Evolutionary conservation across 2,797 vertebrate species (phyloP).

Genomic region (Platyrinchus mystaceus): DNA sequence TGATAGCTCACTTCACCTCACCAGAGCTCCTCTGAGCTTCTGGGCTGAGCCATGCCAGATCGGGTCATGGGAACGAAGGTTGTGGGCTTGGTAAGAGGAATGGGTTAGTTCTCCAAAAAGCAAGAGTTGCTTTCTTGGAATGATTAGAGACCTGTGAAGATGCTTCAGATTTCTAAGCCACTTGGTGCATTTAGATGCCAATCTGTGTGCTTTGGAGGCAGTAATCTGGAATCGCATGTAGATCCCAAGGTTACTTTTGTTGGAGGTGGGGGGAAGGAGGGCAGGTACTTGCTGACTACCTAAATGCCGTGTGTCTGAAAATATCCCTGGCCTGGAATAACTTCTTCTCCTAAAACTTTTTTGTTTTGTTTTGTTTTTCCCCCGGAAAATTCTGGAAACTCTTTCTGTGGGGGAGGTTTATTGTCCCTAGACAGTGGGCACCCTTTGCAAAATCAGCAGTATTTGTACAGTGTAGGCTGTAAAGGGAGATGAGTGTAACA

Average conservation of each 20-base stretch:
- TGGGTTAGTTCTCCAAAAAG: neutral
- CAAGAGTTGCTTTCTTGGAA: neutral
- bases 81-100: neutral
- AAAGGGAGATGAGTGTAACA: neutral
- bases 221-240: neutral
- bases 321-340: neutral
- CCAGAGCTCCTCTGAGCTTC: neutral
- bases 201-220: neutral
- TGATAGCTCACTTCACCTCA: fast-evolving
- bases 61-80: conserved; percentile 31
- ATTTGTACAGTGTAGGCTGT: neutral
- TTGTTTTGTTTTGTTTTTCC: neutral
- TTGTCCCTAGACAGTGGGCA: neutral
- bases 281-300: fast-evolving
- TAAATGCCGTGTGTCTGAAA: neutral
- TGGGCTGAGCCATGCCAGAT: neutral
- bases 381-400: neutral
- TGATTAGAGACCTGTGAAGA: neutral
- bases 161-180: neutral
- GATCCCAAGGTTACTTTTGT: neutral
- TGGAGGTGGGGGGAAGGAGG: neutral
- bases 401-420: neutral
- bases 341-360: neutral
- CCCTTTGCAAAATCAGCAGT: neutral
- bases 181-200: neutral